Conservation (phyloP, 2,797 vertebrate genomes). For the Oreortyx pictus region DNA sequence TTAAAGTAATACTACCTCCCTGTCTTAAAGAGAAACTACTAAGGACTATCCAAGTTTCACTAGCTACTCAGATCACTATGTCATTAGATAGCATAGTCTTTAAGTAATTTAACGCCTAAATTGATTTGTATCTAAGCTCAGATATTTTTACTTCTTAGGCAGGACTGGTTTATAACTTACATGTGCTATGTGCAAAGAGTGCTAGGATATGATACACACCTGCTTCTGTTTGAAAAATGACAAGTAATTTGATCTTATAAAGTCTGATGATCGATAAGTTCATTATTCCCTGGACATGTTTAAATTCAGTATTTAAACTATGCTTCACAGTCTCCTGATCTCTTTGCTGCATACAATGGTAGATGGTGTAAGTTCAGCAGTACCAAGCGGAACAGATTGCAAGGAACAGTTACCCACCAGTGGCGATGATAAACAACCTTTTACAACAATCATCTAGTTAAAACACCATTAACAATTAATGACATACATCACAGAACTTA, state of each 20-base stretch:
- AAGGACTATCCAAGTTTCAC: not conserved
- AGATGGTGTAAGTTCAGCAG: conserved; percentile 21
- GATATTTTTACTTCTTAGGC: conserved; percentile 20
- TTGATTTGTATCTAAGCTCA: not conserved
- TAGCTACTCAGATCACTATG: not conserved
- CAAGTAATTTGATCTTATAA: conserved; percentile 49
- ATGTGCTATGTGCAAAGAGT: not conserved
- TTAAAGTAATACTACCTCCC: conserved; percentile 30
- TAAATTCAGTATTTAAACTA: conserved; percentile 58
- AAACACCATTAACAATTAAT: conserved; percentile 84
- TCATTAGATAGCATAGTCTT: conserved; percentile 31
- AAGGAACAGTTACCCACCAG: conserved; percentile 55
- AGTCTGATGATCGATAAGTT: conserved; percentile 36
- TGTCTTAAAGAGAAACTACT: not conserved
- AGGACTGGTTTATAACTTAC: conserved; percentile 5
- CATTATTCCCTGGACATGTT: conserved; percentile 45
- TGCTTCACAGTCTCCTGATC: conserved; percentile 14
- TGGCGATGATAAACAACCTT: conserved; percentile 77
- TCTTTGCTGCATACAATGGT: conserved; percentile 44
- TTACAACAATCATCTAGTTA: conserved; percentile 82
- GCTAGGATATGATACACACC: not conserved
- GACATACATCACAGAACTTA: conserved; percentile 82
- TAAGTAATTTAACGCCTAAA: conserved; percentile 48
- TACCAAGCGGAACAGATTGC: conserved; percentile 54
- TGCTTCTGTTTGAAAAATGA: conserved; percentile 26